A percentile compares a stretch with the other conserved stretches of the same genome.
These are phyloP conservation scores for Crepidodera aurea DNA, from an alignment of 2,888 invertebrate genomes.

Conservation along the genomic window DNA sequence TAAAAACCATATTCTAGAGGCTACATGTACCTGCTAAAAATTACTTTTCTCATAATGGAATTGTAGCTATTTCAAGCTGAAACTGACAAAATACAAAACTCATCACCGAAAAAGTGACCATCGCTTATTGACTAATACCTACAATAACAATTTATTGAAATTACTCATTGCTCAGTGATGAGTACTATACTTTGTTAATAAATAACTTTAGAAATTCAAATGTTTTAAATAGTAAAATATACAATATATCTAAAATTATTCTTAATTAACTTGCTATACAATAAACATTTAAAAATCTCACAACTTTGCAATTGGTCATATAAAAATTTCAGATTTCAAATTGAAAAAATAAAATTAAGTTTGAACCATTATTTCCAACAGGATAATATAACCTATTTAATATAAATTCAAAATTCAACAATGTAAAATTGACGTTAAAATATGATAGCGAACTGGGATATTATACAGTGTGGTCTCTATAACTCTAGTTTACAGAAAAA, in stretches of 20 bases:
- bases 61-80: slow-evolving; percentile 39
- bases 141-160: slow-evolving; percentile 14
- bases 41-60: slow-evolving; percentile 40
- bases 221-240: slow-evolving; percentile 38
- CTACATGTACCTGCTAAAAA: slow-evolving; percentile 33
- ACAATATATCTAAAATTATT: slow-evolving; percentile 44
- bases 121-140: not conserved
- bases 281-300: slow-evolving; percentile 44
- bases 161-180: slow-evolving; percentile 24
- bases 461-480: not conserved
- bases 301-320: slow-evolving; percentile 47
- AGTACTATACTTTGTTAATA: slow-evolving; percentile 10
- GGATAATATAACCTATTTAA: slow-evolving; percentile 8
- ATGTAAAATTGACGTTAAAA: slow-evolving; percentile 4
- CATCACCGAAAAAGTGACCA: not conserved
- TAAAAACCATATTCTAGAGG: slow-evolving; percentile 44
- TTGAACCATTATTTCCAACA: slow-evolving; percentile 3
- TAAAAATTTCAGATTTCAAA: slow-evolving; percentile 31
- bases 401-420: slow-evolving; percentile 25
- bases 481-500: not conserved
- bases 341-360: slow-evolving; percentile 29
- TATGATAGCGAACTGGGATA: not conserved
- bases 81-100: slow-evolving; percentile 36
- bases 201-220: slow-evolving; percentile 24
- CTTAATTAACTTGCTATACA: slow-evolving; percentile 37